Evolutionary conservation across 1,140 invertebrate species (phyloP).

Genomic region (Eubasilissa regina): DNA sequence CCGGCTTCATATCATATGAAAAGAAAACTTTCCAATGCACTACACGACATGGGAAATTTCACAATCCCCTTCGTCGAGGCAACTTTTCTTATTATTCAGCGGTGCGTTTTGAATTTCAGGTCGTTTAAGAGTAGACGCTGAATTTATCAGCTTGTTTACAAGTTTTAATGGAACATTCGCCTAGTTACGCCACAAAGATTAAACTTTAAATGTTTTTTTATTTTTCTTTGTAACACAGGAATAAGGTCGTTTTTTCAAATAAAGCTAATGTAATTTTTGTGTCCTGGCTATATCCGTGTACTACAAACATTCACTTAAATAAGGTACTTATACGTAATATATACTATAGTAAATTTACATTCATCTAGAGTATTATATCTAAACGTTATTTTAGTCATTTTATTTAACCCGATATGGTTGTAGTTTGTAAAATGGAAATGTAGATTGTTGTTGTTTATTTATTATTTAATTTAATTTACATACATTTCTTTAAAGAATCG

Average conservation of each 20-base stretch:
- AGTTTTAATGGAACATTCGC: conserved; percentile 49
- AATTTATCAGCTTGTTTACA: conserved; percentile 44
- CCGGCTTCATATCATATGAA: conserved; percentile 23
- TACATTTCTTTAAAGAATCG: conserved; percentile 25
- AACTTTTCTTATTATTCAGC: conserved; percentile 49
- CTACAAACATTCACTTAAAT: no score
- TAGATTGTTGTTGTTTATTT: no score
- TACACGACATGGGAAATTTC: conserved; percentile 34
- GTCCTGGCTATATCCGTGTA: background rate
- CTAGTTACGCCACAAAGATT: conserved; percentile 38
- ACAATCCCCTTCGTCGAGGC: conserved; percentile 2
- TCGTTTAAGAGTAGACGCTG: conserved; percentile 33
- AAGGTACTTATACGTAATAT: no score
- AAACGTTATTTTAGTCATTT: no score
- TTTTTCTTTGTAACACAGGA: conserved; percentile 1
- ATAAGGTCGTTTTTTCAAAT: background rate
- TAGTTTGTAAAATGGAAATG: no score
- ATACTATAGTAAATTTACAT: no score
- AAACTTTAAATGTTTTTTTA: conserved; percentile 47
- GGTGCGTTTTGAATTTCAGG: conserved; percentile 43
- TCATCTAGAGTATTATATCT: no score
- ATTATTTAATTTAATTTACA: background rate
- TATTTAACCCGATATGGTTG: no score
- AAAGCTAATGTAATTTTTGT: background rate
- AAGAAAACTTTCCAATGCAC: conserved; percentile 38